phyloP scores from a whole-genome alignment of 2,888 invertebrate genomes.

The Philereme vetulata region DNA sequence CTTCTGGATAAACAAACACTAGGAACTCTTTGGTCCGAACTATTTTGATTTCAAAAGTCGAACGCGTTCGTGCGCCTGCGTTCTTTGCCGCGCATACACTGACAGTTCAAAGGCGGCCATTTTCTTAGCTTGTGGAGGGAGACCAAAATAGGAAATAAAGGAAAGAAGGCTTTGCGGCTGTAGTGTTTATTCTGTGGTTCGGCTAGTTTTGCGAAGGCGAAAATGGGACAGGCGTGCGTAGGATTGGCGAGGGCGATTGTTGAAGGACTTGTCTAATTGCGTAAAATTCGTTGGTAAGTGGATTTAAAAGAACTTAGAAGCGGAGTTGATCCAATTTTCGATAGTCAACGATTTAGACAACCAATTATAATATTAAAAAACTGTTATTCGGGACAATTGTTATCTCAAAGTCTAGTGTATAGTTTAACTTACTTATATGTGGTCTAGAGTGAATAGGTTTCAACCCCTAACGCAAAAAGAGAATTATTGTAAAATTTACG shows the following conservation, averaged over 20 bases:
- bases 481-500: too few relatives aligned
- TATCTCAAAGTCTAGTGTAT: too few relatives aligned
- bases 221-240: slow-evolving; percentile 28
- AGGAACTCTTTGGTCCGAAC: slow-evolving; percentile 42
- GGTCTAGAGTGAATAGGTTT: too few relatives aligned
- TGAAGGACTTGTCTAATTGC: slow-evolving; percentile 21
- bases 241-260: slow-evolving; percentile 20
- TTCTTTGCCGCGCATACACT: slow-evolving; percentile 69
- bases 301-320: not conserved
- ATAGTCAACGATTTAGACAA: too few relatives aligned
- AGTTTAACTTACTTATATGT: too few relatives aligned
- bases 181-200: slow-evolving; percentile 14
- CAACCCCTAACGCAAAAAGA: too few relatives aligned
- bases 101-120: slow-evolving; percentile 63
- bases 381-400: too few relatives aligned
- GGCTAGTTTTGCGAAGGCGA: slow-evolving; percentile 21
- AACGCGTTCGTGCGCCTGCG: slow-evolving; percentile 63
- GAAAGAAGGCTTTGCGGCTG: slow-evolving; percentile 59
- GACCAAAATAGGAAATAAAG: slow-evolving; percentile 71
- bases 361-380: too few relatives aligned
- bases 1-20: slow-evolving; percentile 30
- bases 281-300: not conserved
- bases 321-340: too few relatives aligned
- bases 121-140: slow-evolving; percentile 70
- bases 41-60: slow-evolving; percentile 41